A percentile compares a stretch with the other conserved stretches of the same genome.
Conservation (phyloP, 2,797 vertebrate genomes). For the Babyrousa celebensis region DNA sequence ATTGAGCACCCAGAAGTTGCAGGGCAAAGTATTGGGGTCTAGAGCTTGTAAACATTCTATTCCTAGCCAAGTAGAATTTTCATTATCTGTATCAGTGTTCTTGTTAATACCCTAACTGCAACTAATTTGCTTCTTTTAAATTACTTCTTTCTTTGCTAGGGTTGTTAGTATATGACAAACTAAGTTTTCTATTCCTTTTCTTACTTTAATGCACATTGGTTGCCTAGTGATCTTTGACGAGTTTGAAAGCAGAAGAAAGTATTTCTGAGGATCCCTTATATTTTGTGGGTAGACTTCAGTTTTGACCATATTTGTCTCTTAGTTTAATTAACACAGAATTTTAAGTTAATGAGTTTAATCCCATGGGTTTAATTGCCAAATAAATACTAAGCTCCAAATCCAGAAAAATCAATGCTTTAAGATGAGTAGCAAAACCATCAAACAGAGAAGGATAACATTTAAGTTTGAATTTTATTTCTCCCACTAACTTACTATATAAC, state of each 20-base stretch:
- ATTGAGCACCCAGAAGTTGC: background rate
- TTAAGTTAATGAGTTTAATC: conserved; percentile 66
- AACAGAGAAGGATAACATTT: conserved; percentile 10
- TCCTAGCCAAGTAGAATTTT: conserved; percentile 51
- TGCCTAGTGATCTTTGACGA: conserved; percentile 11
- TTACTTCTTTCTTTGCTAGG: background rate
- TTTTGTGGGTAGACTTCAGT: conserved; percentile 52
- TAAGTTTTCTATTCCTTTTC: background rate
- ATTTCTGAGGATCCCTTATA: background rate
- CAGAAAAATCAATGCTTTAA: conserved; percentile 38
- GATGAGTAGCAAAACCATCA: background rate
- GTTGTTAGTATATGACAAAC: background rate
- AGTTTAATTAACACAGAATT: conserved; percentile 59
- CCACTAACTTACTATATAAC: background rate
- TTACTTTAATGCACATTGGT: background rate
- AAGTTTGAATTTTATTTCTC: conserved; percentile 64
- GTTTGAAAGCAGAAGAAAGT: conserved; percentile 38
- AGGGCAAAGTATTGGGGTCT: background rate
- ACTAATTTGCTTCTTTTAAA: conserved; percentile 13
- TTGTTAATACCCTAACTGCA: conserved; percentile 45
- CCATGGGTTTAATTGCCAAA: background rate
- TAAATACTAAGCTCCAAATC: conserved; percentile 35
- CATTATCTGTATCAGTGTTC: background rate
- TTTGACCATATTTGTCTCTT: conserved; percentile 42
- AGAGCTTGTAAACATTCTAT: background rate